Percentiles rank a stretch among this genome's conserved stretches.
These are phyloP conservation scores for Seriola quinqueradiata DNA, from an alignment of 2,113 vertebrate species.

Conservation along the genomic window DNA sequence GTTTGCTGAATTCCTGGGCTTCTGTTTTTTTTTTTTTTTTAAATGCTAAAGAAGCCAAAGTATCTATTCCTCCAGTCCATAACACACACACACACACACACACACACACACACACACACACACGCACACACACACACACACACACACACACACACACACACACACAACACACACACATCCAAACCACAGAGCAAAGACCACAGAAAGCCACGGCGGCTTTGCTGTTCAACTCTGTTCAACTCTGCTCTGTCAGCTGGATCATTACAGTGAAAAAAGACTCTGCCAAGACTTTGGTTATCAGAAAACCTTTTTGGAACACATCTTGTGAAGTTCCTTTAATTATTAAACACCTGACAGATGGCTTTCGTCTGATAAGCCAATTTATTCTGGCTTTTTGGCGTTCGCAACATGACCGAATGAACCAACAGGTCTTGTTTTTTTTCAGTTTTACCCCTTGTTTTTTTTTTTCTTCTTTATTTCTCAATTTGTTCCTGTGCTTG, in stretches of 20 bases:
- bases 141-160: no score
- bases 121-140: not conserved
- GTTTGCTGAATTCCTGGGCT: not conserved
- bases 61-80: not conserved
- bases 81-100: not conserved
- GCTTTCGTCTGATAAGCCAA: constrained; percentile 48
- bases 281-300: constrained; percentile 52
- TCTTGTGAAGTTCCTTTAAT: constrained; percentile 60
- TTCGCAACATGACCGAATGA: constrained; percentile 34
- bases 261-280: constrained; percentile 58
- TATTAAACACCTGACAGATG: constrained; percentile 64
- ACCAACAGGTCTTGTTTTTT: not conserved
- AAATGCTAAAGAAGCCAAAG: not conserved
- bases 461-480: not conserved
- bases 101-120: not conserved
- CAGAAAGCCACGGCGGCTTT: constrained; percentile 25
- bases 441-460: not conserved
- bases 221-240: no score
- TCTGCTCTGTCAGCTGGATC: constrained; percentile 51
- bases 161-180: not conserved
- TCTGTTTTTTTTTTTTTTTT: not conserved
- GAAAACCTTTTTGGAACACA: constrained; percentile 56
- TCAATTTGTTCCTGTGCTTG: not conserved
- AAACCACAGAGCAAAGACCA: not conserved
- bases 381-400: constrained; percentile 53